Evolutionary conservation across 2,888 invertebrate species (phyloP).

Genomic region (Panopea generosa): DNA sequence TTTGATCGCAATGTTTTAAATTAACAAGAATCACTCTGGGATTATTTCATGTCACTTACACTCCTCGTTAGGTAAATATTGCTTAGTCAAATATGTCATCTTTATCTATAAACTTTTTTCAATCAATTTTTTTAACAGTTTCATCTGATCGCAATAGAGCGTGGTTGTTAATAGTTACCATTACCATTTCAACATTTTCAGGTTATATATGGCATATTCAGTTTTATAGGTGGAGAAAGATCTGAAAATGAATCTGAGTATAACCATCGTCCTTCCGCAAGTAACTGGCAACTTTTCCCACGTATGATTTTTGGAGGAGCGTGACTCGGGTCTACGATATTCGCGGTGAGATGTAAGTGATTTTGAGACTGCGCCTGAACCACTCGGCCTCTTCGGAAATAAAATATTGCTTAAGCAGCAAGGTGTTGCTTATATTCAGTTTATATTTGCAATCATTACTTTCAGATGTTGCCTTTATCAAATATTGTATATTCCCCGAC

Average conservation of each 20-base stretch:
- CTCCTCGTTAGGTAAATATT: slow-evolving; percentile 3
- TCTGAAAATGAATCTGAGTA: too few relatives aligned
- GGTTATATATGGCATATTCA: too few relatives aligned
- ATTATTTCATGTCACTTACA: slow-evolving; percentile 1
- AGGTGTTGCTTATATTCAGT: slow-evolving; percentile 1
- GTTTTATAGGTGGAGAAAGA: too few relatives aligned
- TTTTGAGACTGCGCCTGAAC: too few relatives aligned
- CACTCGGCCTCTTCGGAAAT: slow-evolving; percentile 1
- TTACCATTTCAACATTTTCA: slow-evolving; percentile 3
- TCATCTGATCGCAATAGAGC: slow-evolving; percentile 1
- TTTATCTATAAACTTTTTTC: neutral
- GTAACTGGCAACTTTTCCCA: too few relatives aligned
- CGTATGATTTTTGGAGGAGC: too few relatives aligned
- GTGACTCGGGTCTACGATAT: too few relatives aligned
- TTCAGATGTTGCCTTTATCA: slow-evolving; percentile 3
- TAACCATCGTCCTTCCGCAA: too few relatives aligned
- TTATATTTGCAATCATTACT: slow-evolving; percentile 2
- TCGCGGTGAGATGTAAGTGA: too few relatives aligned
- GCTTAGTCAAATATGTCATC: neutral
- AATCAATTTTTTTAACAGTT: neutral
- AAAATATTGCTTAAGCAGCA: slow-evolving; percentile 2
- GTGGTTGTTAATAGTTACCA: too few relatives aligned
- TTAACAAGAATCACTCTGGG: slow-evolving; percentile 1
- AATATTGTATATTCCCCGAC: too few relatives aligned
- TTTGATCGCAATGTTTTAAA: slow-evolving; percentile 3